Evolutionary conservation across 2,888 invertebrate genomes (phyloP).

Genomic region (Gnatocerus cornutus): DNA sequence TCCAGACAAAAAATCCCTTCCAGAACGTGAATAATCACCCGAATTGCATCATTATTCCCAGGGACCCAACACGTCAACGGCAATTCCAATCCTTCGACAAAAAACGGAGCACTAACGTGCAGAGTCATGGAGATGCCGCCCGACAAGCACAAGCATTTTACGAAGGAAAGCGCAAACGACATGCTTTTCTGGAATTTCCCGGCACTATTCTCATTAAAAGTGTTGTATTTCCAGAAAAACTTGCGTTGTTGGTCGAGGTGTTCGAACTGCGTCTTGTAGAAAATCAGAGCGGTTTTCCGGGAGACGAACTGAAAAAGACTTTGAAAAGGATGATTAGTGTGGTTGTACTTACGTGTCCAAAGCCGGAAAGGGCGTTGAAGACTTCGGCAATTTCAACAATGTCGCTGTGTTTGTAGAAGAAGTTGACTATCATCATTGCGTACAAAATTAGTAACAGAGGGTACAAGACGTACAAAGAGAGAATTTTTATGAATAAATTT

Average conservation of each 20-base stretch:
- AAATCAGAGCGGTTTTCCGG: background rate
- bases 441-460: background rate
- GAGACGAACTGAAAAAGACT: too few species aligned
- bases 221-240: background rate
- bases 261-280: background rate
- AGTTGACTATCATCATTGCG: background rate
- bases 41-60: background rate
- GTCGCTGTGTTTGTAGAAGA: background rate
- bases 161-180: background rate
- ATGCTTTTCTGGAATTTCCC: background rate
- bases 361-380: background rate
- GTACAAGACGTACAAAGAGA: background rate
- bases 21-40: background rate
- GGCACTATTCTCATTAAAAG: background rate
- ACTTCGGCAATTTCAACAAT: background rate
- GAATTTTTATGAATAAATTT: background rate
- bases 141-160: background rate
- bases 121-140: background rate
- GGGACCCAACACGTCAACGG: conserved; percentile 3
- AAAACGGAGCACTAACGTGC: background rate
- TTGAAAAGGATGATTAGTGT: too few species aligned
- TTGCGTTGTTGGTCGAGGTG: background rate
- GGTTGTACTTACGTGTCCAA: background rate
- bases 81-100: background rate
- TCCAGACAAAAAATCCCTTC: conserved; percentile 1